A percentile compares a stretch with the other conserved stretches of the same genome.
Evolutionary conservation across 2,113 vertebrate species (phyloP).

Genomic region (Grammomys dolichurus): DNA sequence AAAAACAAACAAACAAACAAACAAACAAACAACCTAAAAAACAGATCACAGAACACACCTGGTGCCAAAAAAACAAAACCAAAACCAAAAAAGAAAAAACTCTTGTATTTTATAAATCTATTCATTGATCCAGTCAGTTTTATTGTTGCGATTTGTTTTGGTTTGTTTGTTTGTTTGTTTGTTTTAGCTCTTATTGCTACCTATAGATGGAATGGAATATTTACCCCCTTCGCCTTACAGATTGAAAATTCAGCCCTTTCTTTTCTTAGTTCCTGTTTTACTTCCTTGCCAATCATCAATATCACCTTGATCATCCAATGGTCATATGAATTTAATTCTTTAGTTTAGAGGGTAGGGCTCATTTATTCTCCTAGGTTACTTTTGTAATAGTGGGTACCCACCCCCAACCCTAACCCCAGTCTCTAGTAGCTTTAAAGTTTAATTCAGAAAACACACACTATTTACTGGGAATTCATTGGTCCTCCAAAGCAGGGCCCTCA

Average conservation of each 20-base stretch:
- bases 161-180: neutral
- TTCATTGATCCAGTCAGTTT: neutral
- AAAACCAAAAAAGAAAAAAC: neutral
- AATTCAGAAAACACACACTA: neutral
- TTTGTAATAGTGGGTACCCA: neutral
- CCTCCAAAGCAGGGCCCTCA: neutral
- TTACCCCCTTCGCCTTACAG: neutral
- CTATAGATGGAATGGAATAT: neutral
- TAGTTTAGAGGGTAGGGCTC: neutral
- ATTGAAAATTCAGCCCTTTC: neutral
- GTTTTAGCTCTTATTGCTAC: neutral
- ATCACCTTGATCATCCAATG: neutral
- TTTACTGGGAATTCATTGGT: neutral
- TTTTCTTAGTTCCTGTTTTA: neutral
- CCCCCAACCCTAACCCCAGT: neutral
- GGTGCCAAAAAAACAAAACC: neutral
- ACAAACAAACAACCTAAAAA: neutral
- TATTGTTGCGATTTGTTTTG: neutral
- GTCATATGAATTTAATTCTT: neutral
- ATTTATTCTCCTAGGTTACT: slow-evolving; percentile 29
- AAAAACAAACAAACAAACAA: neutral
- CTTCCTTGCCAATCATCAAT: neutral
- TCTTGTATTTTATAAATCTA: neutral
- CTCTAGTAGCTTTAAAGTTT: neutral
- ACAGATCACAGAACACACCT: neutral